Evolutionary conservation across 2,797 vertebrate genomes (phyloP), one percentile per base, ranked within the genome.

Genomic region (Streptopelia turtur): DNA sequence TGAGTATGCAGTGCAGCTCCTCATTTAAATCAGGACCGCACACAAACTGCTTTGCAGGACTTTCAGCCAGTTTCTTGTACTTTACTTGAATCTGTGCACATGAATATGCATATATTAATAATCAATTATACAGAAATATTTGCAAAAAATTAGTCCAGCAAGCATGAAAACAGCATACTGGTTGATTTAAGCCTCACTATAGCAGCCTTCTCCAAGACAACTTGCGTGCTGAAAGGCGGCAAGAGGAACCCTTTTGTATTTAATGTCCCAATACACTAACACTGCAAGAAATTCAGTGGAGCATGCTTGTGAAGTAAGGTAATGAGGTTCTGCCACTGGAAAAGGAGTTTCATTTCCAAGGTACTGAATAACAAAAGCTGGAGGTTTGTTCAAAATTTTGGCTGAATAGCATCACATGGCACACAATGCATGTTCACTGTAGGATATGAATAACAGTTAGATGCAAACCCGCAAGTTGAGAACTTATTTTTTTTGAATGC

Each of bases 1-100:
- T 47, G 11, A 33, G 52, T 31, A 71, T 3, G 12, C 0, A 0
- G 39, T 2, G 1, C 37, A 49, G 63, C 45, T 82, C 45, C 16
- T 28, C n/a, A 28, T 64, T 69, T 74, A 65, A 53, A 78, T 35
- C 35, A 56, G 50, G 56, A 52, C 30, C 2, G 12, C 43, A 56
- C 47, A 37, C 33, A 25, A 22, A 23, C 17, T 33, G 57, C 37
- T 80, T 41, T 68, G 64, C 35, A 71, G 61, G 52, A 49, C 60
- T 72, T 85, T 88, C 87, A 78, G 70, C 35, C 63, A 69, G 31
- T 82, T 95, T 94, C 68, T 63, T 47, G 8, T 69, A 47, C 63
- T 56, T 60, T 37, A 56, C 52, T 57, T 61, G 41, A 61, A 87
- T 35, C 17, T 8, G 3, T 70, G 33, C 33, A 25, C 39, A 77